phyloP scores from a whole-genome alignment of 2,888 invertebrate species.

The Drosophila vallismaia region DNA sequence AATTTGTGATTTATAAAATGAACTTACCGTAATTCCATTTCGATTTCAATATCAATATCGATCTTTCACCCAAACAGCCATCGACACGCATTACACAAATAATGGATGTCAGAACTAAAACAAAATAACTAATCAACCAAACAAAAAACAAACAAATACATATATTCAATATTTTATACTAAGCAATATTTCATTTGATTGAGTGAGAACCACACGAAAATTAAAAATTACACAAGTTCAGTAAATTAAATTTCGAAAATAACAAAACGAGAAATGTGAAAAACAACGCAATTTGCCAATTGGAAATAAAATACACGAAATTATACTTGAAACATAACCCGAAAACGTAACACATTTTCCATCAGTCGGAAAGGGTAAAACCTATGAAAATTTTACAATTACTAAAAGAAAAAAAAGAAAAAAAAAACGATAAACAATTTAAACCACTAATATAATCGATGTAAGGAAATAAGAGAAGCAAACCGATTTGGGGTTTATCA shows the following conservation, averaged over 20 bases:
- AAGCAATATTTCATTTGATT: constrained; percentile 72
- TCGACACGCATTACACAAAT: constrained; percentile 31
- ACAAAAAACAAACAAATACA: constrained; percentile 6
- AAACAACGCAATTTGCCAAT: constrained; percentile 1
- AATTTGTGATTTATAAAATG: constrained; percentile 18
- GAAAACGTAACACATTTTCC: background rate
- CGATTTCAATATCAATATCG: background rate
- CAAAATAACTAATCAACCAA: constrained; percentile 21
- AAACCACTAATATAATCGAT: constrained; percentile 44
- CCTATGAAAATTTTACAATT: background rate
- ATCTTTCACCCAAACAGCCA: constrained; percentile 42
- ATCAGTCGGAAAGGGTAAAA: background rate
- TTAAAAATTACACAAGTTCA: constrained; percentile 10
- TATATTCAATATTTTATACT: constrained; percentile 46
- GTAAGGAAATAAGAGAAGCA: constrained; percentile 27
- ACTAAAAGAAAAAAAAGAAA: background rate
- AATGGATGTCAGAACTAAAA: constrained; percentile 57
- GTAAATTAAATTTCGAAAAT: constrained; percentile 18
- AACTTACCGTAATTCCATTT: background rate
- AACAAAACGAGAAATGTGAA: constrained; percentile 21
- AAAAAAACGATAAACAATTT: constrained; percentile 59
- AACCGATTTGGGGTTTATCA: constrained; percentile 51
- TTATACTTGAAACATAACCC: background rate
- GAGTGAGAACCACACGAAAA: constrained; percentile 67
- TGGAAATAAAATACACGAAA: background rate